Evolutionary conservation across 2,888 invertebrate species (phyloP).

Genomic region (Dynastes maya): DNA sequence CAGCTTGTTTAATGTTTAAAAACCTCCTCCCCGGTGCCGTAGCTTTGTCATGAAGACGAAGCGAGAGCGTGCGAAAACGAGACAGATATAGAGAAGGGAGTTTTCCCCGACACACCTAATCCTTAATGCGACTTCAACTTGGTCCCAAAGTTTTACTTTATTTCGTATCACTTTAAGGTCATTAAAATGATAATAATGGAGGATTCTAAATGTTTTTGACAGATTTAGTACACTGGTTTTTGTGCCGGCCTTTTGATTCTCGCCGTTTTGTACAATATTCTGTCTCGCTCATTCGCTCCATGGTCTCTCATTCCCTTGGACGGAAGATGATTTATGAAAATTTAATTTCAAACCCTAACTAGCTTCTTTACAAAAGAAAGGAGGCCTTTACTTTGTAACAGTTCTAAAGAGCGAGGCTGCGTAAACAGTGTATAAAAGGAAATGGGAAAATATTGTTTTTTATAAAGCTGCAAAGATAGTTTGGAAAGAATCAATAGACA

Average conservation of each 20-base stretch:
- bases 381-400: neutral
- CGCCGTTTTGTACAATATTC: slow-evolving; percentile 33
- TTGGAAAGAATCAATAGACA: no score
- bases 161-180: slow-evolving; percentile 46
- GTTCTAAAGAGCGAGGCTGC: neutral
- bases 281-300: neutral
- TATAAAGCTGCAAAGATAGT: no score
- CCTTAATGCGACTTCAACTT: slow-evolving; percentile 46
- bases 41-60: neutral
- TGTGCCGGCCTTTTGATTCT: slow-evolving; percentile 41
- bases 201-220: slow-evolving; percentile 47
- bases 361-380: neutral
- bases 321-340: slow-evolving; percentile 44
- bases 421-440: neutral
- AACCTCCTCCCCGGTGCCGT: slow-evolving; percentile 10
- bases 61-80: neutral
- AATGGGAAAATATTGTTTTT: no score
- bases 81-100: slow-evolving; percentile 9
- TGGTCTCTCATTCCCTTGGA: neutral
- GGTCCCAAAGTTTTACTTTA: slow-evolving; percentile 45
- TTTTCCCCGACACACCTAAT: slow-evolving; percentile 36
- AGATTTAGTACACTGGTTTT: slow-evolving; percentile 43
- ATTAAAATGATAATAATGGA: slow-evolving; percentile 45
- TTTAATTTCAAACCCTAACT: slow-evolving; percentile 40
- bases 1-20: slow-evolving; percentile 45